phyloP scores from a whole-genome alignment of 2,113 vertebrate species.

The Excalfactoria chinensis region DNA sequence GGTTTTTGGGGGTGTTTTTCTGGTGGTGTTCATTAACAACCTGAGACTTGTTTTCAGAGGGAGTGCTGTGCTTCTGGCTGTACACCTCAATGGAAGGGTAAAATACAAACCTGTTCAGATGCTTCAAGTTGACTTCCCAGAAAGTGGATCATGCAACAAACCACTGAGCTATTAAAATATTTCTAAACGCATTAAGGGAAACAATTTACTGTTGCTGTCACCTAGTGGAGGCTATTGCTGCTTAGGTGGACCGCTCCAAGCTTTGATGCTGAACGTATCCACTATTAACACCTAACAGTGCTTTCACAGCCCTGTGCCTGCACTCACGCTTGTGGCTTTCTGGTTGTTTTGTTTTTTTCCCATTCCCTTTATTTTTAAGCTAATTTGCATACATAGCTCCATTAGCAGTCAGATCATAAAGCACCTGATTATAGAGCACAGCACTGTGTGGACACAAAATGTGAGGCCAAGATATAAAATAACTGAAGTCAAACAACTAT shows the following conservation, averaged over 20 bases:
- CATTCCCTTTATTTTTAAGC: not conserved
- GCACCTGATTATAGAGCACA: not conserved
- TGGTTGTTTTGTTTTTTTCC: fast-evolving
- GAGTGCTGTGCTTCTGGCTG: not conserved
- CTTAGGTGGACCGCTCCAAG: not conserved
- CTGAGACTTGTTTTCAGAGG: not conserved
- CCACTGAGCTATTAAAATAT: slow-evolving; percentile 38
- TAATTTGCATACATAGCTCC: not conserved
- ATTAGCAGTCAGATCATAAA: not conserved
- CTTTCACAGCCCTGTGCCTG: not conserved
- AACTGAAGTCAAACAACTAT: not conserved
- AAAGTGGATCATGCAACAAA: not conserved
- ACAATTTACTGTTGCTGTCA: slow-evolving; percentile 66
- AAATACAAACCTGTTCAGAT: not conserved
- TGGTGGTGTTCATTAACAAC: not conserved
- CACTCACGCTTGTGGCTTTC: fast-evolving
- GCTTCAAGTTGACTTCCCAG: not conserved
- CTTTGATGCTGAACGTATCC: not conserved
- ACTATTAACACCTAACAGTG: not conserved
- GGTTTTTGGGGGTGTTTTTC: not conserved
- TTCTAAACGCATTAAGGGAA: slow-evolving; percentile 40
- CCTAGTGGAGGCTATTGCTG: slow-evolving; percentile 64
- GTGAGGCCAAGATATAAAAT: not conserved
- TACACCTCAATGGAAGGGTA: not conserved
- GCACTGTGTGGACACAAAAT: not conserved